These are phyloP conservation scores for Lithobius niger DNA, from an alignment of 1,140 invertebrate species.

Conservation along the genomic window DNA sequence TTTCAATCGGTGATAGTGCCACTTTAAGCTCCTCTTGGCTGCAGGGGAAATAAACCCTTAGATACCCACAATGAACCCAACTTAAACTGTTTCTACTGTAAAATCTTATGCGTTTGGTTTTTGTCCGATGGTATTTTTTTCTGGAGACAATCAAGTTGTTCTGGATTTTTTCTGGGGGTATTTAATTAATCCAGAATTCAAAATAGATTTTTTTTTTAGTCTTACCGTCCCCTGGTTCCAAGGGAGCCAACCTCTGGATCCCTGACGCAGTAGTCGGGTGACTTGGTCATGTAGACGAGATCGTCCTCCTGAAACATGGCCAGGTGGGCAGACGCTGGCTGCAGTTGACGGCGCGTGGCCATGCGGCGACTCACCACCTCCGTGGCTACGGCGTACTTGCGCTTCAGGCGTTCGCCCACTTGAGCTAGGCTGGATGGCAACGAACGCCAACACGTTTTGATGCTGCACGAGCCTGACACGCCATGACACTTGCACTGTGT, in stretches of 20 bases:
- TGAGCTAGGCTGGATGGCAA: constrained; percentile 34
- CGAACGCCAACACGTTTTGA: constrained; percentile 50
- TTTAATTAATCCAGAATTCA: not conserved
- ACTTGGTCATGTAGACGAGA: constrained; percentile 37
- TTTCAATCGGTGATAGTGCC: no score
- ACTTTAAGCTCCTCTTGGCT: no score
- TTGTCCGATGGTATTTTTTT: not conserved
- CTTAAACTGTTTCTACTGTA: no score
- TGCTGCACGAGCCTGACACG: constrained; percentile 49
- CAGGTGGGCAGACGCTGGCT: constrained; percentile 16
- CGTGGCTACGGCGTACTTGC: constrained; percentile 21
- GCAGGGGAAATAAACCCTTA: no score
- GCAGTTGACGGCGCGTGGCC: constrained; percentile 13
- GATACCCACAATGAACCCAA: no score
- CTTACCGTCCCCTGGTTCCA: constrained; percentile 47
- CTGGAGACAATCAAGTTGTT: not conserved
- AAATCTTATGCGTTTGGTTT: not conserved
- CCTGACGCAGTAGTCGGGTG: constrained; percentile 39
- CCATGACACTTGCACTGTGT: constrained; percentile 53
- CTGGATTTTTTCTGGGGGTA: no score
- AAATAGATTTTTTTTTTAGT: not conserved
- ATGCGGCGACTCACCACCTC: constrained; percentile 18
- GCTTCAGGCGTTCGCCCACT: constrained; percentile 32
- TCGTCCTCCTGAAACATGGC: constrained; percentile 27
- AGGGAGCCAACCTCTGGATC: constrained; percentile 42